Percentiles rank a stretch among this genome's conserved stretches.
phyloP scores from a whole-genome alignment of 2,888 invertebrate species.

The Dolichopus griseipennis region DNA sequence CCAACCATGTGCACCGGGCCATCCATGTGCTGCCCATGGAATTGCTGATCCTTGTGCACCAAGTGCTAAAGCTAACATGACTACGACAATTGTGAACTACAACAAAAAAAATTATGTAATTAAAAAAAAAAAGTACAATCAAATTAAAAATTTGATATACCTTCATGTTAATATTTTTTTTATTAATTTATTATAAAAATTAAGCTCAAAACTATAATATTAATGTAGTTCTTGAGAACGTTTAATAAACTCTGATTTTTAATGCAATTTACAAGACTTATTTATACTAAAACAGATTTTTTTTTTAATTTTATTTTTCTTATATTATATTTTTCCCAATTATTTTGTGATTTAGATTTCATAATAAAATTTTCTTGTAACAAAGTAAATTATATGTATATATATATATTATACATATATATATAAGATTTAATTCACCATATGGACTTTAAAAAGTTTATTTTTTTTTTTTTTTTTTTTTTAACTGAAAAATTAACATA shows the following conservation, averaged over 20 bases:
- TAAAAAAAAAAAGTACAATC: neutral
- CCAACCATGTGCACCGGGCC: conserved; percentile 14
- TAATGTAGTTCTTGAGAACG: neutral
- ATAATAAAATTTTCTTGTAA: neutral
- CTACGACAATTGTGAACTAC: conserved; percentile 38
- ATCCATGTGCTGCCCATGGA: conserved; percentile 12
- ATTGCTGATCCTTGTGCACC: conserved; percentile 36
- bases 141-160: neutral
- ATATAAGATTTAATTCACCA: neutral
- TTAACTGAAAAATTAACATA: neutral
- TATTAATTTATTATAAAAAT: too few species aligned
- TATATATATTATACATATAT: neutral
- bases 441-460: neutral
- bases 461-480: neutral
- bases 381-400: neutral
- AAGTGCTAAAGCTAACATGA: conserved; percentile 39
- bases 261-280: neutral
- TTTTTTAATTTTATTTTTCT: neutral
- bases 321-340: neutral
- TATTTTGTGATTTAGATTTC: neutral
- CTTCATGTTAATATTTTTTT: too few species aligned
- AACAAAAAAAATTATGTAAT: neutral
- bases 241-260: conserved; percentile 4
- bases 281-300: neutral
- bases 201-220: neutral